Base-by-base conservation (phyloP, 2,113 vertebrate species). In the Indicator maculatus region DNA sequence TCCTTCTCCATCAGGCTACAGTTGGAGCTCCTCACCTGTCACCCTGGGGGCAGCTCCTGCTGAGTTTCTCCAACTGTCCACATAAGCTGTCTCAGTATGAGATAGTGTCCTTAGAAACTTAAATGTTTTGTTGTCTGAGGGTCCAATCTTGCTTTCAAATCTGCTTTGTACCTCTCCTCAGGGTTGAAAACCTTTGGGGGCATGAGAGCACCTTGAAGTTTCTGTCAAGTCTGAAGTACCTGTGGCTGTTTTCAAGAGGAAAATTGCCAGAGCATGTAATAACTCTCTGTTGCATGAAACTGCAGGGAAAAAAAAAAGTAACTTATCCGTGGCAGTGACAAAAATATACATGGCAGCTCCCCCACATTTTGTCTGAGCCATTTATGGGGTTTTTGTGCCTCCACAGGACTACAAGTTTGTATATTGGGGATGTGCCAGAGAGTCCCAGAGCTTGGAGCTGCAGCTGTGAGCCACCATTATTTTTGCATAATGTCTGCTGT, bases 21-120 rank as follows among this genome's bases (percentile, higher is more conserved):
- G 60, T 70, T 94, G 96, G 88, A 95, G 94, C 71, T 91, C 85
- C 92, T 97, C 88, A 94, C 89, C 95, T 97, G 96, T 91, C 79
- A 45, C 92, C 97, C 93, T 0, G 11, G 92, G 97, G 97, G 95
- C 18, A 0, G 75, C 83, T 96, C 50, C 14, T 8, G 31, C 86
- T 60, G 80, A 16, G 44, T 95, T 92, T 96, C 96, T 97, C 96
- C 97, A 93, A 13, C 93, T 73, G 89, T 93, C 95, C 72, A 0
- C 67, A 19, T 85, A 75, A 96, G 76, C 92, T 52, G 74, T 69
- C 65, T 47, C 81, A 58, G 66, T 47, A 28, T 84, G 95, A 94
- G 93, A 90, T 75, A 79, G 44, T 88, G 91, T 58, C 90, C 70
- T 79, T 82, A 69, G 76, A 95, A 94, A 96, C 73, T 45, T 72